Evolutionary conservation across 2,797 vertebrate genomes (phyloP).

Genomic region (Adelosebastes latens): DNA sequence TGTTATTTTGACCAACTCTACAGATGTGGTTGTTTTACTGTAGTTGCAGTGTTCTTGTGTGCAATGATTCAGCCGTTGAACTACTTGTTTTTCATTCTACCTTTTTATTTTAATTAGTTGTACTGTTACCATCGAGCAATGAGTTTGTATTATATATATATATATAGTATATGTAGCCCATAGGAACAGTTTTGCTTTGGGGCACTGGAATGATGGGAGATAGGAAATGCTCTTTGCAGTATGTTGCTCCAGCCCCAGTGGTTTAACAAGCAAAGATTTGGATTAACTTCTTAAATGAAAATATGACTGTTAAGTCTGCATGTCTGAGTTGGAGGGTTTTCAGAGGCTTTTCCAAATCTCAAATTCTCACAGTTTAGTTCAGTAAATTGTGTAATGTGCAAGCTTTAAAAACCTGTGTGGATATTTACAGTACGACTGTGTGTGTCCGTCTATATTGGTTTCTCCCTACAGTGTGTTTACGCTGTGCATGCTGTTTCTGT

Average conservation of each 20-base stretch:
- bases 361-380: constrained; percentile 43
- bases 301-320: constrained; percentile 49
- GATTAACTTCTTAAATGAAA: constrained; percentile 65
- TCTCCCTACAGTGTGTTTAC: neutral
- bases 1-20: neutral
- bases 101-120: neutral
- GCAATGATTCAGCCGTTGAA: neutral
- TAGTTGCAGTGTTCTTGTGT: neutral
- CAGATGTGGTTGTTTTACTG: neutral
- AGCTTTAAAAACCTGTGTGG: constrained; percentile 23
- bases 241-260: constrained; percentile 42
- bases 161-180: neutral
- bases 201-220: constrained; percentile 1
- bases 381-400: constrained; percentile 32
- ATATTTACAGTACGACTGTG: constrained; percentile 3
- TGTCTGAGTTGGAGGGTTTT: constrained; percentile 37
- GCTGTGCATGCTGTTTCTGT: neutral
- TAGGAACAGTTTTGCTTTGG: constrained; percentile 11
- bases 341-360: constrained; percentile 55
- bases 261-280: constrained; percentile 64
- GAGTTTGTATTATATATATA: too few relatives aligned
- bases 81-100: neutral
- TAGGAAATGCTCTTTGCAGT: constrained; percentile 32
- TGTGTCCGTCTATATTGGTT: constrained; percentile 15
- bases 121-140: neutral